These are phyloP conservation scores for Guaruba guarouba DNA, from an alignment of 2,113 vertebrate species.

Conservation along the genomic window DNA sequence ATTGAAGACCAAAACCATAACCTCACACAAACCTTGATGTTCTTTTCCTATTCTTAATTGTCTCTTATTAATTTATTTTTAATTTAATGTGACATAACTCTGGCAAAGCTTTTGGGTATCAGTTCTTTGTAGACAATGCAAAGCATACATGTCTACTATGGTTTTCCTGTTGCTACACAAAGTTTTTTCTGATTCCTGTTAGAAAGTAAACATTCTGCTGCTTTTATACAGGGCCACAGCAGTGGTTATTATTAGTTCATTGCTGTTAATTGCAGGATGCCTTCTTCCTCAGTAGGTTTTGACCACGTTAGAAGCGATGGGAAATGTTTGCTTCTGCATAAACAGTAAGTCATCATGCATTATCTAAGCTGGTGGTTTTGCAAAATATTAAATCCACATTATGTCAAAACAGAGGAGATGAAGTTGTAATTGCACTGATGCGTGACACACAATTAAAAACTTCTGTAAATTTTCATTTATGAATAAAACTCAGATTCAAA, in stretches of 20 bases:
- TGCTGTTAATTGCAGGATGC: neutral
- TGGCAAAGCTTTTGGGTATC: neutral
- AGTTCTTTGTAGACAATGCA: neutral
- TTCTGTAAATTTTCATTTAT: conserved; percentile 29
- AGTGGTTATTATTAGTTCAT: neutral
- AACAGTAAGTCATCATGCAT: neutral
- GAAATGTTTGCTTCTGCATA: neutral
- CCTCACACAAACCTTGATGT: neutral
- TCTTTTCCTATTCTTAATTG: neutral
- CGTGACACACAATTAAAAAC: neutral
- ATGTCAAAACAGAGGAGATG: conserved; percentile 7
- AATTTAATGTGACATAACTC: neutral
- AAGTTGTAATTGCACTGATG: conserved; percentile 16
- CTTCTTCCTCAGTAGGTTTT: neutral
- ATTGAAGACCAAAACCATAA: neutral
- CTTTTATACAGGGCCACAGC: neutral
- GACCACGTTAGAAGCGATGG: neutral
- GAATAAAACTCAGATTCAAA: conserved; percentile 27
- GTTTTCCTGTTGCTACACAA: neutral
- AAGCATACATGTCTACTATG: neutral
- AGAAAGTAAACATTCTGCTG: neutral
- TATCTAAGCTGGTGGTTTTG: neutral
- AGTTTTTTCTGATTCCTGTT: neutral
- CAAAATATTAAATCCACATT: neutral
- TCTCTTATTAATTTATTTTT: neutral